phyloP scores from a whole-genome alignment of 2,797 vertebrate species.

The Tangara arthus region DNA sequence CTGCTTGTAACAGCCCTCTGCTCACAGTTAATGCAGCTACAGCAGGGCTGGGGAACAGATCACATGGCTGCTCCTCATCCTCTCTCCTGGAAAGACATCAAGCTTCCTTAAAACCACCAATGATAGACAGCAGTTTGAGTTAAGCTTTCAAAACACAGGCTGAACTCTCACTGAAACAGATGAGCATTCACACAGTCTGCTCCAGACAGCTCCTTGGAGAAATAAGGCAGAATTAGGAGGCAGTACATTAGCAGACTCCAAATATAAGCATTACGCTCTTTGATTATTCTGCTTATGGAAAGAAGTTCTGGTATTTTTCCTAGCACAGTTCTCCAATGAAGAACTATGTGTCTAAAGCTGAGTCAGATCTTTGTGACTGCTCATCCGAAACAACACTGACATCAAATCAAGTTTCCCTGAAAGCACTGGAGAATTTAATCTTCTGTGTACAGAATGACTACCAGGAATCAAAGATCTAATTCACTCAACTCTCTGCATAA shows the following conservation, averaged over 20 bases:
- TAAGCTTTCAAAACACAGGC: background rate
- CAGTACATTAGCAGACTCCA: background rate
- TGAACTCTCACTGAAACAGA: background rate
- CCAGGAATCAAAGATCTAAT: background rate
- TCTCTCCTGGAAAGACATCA: background rate
- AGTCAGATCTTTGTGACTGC: background rate
- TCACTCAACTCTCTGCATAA: background rate
- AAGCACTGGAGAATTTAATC: background rate
- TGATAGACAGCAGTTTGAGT: background rate
- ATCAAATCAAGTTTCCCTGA: background rate
- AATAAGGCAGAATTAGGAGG: background rate
- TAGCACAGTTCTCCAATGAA: background rate
- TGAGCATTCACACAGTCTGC: background rate
- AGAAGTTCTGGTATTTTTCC: background rate
- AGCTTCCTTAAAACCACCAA: background rate
- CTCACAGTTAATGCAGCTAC: background rate
- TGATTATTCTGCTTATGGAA: background rate
- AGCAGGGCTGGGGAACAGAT: background rate
- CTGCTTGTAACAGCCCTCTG: background rate
- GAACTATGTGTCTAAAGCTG: background rate
- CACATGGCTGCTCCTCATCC: background rate
- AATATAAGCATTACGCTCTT: background rate
- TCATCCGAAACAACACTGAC: background rate
- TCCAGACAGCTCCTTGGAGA: background rate
- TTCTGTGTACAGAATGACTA: background rate